These are phyloP conservation scores for Lasiommata megera DNA, from an alignment of 2,888 invertebrate species.

Conservation along the genomic window DNA sequence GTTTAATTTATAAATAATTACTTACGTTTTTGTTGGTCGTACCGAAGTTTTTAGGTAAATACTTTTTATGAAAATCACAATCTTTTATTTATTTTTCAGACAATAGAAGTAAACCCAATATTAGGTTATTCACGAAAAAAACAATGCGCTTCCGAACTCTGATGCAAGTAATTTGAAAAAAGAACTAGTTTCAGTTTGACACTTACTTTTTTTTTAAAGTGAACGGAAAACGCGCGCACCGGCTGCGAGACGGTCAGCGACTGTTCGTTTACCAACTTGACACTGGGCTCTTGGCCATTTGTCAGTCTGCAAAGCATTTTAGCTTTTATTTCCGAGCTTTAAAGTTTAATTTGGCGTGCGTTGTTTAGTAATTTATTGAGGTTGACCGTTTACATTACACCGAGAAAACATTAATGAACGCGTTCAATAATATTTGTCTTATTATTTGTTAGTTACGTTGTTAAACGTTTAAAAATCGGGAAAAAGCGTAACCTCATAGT, in stretches of 20 bases:
- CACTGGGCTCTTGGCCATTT: conserved; percentile 4
- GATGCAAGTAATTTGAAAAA: not conserved
- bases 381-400: not conserved
- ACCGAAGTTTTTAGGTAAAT: too few species aligned
- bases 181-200: not conserved
- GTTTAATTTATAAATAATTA: too few species aligned
- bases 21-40: too few species aligned
- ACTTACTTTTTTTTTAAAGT: conserved; percentile 11
- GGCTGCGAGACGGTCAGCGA: conserved; percentile 6
- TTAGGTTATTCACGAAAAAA: not conserved
- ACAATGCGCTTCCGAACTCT: not conserved
- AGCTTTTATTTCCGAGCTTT: not conserved
- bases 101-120: too few species aligned
- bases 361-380: not conserved
- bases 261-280: conserved; percentile 2
- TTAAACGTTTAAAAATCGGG: too few species aligned
- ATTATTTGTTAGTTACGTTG: too few species aligned
- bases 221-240: not conserved
- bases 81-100: too few species aligned
- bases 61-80: too few species aligned
- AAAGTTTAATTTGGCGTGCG: not conserved
- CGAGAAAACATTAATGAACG: not conserved
- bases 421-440: not conserved
- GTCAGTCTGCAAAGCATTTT: not conserved
- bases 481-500: too few species aligned